These are phyloP conservation scores for Onychostoma macrolepis DNA, from an alignment of 2,113 vertebrate species.

Conservation along the genomic window DNA sequence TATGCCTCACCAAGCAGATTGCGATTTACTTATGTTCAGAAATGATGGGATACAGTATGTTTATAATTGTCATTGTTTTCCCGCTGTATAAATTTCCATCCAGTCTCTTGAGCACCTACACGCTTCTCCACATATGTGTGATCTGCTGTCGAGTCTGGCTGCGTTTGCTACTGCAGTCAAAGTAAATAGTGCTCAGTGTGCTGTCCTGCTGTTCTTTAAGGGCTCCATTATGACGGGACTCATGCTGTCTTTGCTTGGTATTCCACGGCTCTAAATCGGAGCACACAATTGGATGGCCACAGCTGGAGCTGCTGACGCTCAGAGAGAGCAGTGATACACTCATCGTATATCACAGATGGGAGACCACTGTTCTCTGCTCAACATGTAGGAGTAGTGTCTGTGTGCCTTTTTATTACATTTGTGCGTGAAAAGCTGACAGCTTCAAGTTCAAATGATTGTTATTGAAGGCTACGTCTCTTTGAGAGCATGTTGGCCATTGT, in stretches of 20 bases:
- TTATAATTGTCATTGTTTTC: background rate
- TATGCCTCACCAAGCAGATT: background rate
- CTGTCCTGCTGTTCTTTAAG: slow-evolving; percentile 7
- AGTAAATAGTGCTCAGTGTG: background rate
- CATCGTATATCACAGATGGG: slow-evolving; percentile 17
- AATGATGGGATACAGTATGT: background rate
- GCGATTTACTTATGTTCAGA: background rate
- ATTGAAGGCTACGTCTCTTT: background rate
- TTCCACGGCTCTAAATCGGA: slow-evolving; percentile 14
- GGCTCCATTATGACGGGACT: slow-evolving; percentile 1
- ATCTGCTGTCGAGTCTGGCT: background rate
- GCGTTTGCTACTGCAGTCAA: background rate
- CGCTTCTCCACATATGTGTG: background rate
- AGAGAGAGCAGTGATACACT: background rate
- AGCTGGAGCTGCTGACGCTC: slow-evolving; percentile 5
- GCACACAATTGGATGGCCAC: background rate
- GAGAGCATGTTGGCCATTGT: background rate
- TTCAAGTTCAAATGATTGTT: background rate
- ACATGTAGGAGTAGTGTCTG: background rate
- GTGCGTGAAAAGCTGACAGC: background rate
- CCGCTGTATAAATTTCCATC: background rate
- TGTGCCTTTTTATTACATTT: background rate
- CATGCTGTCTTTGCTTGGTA: background rate
- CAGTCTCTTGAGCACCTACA: background rate
- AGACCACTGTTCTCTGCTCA: background rate